Base-by-base conservation (phyloP, 2,113 vertebrate genomes). In the Saguinus midas region DNA sequence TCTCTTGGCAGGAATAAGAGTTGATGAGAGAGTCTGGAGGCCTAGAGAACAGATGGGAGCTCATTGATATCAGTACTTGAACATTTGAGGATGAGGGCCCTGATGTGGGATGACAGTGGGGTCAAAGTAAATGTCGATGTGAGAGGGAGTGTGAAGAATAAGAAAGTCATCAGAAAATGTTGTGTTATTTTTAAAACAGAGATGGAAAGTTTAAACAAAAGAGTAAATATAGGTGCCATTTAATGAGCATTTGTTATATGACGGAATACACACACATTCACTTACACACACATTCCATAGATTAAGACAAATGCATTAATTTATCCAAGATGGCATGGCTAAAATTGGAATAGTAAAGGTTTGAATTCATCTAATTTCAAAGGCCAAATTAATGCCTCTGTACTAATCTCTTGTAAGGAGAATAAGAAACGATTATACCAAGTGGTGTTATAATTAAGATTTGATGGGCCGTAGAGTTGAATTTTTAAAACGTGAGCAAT, bases 41-140 rank as follows among this genome's bases (percentile, higher is more conserved):
- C 89, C 50, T 68, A 57, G 14, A 70, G 48, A 95, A 84, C 73
- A 96, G 80, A 94, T 90, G 90, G 87, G 37, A 80, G 6, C 17
- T 55, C 23, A 11, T 87, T 96, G 90, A 93, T 83, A 94, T 92
- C 78, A 80, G n/a, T 57, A 94, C 35, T 90, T 90, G 79, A 85
- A 87, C 37, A 92, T 91, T 96, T 76, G 80, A 52, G 87, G 43
- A 75, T 96, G 43, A 94, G 48, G 52, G 40, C 86, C 64, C 83
- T 70, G 92, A 66, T 84, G 90, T 96, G 29, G 45, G 48, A 90
- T 95, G 84, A 78, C 79, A 80, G n/a, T 91, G 43, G 68, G 76
- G 70, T 91, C 37, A 94, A 83, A 93, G 84, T 80, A 45, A 92
- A 64, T 52, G 48, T 72, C 64, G 70, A 73, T 92, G 18, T 25